These are phyloP conservation scores for Trachelus tabidus DNA, from an alignment of 2,888 invertebrate genomes.

Conservation along the genomic window DNA sequence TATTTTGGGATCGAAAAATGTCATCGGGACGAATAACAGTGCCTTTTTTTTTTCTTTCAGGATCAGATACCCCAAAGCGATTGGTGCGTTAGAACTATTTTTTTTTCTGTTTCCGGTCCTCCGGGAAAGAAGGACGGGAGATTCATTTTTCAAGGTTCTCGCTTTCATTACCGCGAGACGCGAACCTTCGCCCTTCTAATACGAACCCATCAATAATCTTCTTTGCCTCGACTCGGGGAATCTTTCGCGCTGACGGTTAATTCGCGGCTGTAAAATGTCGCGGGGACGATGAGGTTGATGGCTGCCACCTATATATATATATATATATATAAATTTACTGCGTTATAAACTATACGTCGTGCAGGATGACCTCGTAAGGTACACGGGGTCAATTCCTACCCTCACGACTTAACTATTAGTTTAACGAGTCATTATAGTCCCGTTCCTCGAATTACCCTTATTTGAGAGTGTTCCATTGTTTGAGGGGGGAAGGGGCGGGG, in stretches of 20 bases:
- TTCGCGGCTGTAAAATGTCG: background rate
- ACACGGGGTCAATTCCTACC: background rate
- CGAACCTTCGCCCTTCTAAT: background rate
- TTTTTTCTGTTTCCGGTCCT: background rate
- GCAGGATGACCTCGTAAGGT: background rate
- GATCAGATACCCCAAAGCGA: background rate
- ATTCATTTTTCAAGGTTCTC: background rate
- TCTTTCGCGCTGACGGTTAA: background rate
- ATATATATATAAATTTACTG: background rate
- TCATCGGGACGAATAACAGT: background rate
- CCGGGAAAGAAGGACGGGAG: background rate
- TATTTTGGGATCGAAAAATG: background rate
- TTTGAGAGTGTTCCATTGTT: background rate
- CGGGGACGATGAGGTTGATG: background rate
- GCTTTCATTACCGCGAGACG: background rate
- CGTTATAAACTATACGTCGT: background rate
- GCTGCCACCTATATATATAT: background rate
- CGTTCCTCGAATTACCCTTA: background rate
- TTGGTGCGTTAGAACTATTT: background rate
- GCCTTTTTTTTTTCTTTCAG: background rate
- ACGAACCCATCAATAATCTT: background rate
- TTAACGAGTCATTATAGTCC: background rate
- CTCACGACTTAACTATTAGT: background rate
- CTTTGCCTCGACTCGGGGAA: background rate
- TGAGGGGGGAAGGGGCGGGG: background rate